Evolutionary conservation across 2,113 vertebrate species (phyloP), one percentile per base, ranked within the genome.

Genomic region (Melanerpes formicivorus): DNA sequence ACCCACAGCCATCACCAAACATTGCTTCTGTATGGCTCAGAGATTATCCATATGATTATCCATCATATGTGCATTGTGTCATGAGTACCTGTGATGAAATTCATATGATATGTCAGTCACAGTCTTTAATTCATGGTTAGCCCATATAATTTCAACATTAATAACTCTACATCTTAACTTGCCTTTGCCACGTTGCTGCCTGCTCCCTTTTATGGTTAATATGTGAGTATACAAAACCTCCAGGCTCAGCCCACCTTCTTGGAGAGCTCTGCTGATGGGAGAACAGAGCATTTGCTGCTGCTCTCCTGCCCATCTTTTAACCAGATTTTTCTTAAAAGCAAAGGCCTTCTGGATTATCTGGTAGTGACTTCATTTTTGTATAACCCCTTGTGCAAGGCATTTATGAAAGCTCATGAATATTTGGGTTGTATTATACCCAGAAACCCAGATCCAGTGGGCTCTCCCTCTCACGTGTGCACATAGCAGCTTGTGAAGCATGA

Each of bases 211-310:
- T 7, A 64, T 50, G 8, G 10, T 3, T 4, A 1, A 1, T 3
- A 1, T 7, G 34, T 0, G 6, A 42, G 5, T 4, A 18, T 0
- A 0, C 21, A 11, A 54, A 56, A 21, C 23, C 23, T 16, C 3
- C 16, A 3, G 27, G 9, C 4, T 0, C 0, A 1, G 42, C 30
- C 3, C 30, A 7, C 23, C 59, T 71, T 42, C 50, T 21, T 8
- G 18, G 3, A 9, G 65, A 54, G 58, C 42, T 71, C 65, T 23
- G 70, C 4, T 0, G 0, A 7, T 6, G 5, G 16, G 23, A 52
- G 13, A 67, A 7, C 14, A 2, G 5, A 30, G 22, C 54, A 9
- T 37, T 21, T 8, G 1, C 23, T 50, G 25, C 22, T 0, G 3
- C 30, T 50, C 66, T 34, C 5, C 0, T 14, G 63, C n/a, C 19